Evolutionary conservation across 2,113 vertebrate genomes (phyloP).

Genomic region (Lasiurus cinereus): DNA sequence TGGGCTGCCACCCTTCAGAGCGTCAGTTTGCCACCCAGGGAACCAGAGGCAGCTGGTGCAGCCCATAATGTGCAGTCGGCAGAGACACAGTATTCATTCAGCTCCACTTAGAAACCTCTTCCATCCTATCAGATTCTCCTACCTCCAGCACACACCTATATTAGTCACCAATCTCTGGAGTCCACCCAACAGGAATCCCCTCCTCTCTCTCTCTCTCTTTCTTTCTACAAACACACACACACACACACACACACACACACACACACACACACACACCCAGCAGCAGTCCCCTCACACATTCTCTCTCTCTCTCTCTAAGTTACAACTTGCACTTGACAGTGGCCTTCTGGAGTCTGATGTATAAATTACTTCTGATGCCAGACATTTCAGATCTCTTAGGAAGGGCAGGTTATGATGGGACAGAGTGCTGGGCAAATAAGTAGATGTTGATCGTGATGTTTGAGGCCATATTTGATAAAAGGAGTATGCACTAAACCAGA

Average conservation of each 20-base stretch:
- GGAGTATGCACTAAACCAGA: background rate
- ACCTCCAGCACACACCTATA: background rate
- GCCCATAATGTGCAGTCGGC: background rate
- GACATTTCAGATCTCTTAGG: background rate
- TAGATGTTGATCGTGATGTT: background rate
- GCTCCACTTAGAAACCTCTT: background rate
- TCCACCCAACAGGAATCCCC: background rate
- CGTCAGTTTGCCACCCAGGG: background rate
- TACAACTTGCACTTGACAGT: background rate
- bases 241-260: background rate
- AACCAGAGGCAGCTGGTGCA: background rate
- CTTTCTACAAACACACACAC: no score
- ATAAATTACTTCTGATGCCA: background rate
- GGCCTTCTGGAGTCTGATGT: background rate
- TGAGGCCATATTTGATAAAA: background rate
- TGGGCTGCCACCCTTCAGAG: background rate
- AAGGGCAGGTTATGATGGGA: background rate
- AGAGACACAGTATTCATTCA: background rate
- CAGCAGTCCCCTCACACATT: background rate
- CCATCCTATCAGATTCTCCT: background rate
- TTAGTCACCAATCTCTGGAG: background rate
- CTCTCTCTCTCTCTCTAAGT: slow-evolving; percentile 3
- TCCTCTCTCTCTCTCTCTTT: background rate
- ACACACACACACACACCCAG: background rate
- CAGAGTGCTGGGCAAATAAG: background rate